Percentiles rank a stretch among this genome's conserved stretches.
These are phyloP conservation scores for Hylaeus anthracinus DNA, from an alignment of 1,140 invertebrate species.

Conservation along the genomic window DNA sequence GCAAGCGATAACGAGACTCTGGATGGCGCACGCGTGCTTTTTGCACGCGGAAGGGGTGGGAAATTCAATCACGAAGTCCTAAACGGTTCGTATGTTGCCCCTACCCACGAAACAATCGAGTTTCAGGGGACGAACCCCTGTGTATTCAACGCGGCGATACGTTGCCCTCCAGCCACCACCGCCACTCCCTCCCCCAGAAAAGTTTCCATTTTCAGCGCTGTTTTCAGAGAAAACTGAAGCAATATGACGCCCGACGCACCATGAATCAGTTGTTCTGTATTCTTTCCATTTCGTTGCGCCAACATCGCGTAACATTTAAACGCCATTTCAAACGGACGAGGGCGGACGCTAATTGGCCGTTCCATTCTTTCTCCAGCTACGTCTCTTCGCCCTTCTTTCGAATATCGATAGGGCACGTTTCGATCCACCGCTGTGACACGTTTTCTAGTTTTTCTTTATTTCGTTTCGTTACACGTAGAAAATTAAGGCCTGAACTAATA, in stretches of 20 bases:
- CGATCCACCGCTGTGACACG: too few species aligned
- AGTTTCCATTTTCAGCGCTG: conserved; percentile 37
- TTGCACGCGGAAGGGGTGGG: conserved; percentile 10
- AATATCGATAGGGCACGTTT: background rate
- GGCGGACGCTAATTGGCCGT: background rate
- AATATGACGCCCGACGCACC: background rate
- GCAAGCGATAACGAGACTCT: background rate
- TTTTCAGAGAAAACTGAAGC: conserved; percentile 25
- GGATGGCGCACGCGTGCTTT: conserved; percentile 16
- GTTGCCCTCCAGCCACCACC: background rate
- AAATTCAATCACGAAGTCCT: conserved; percentile 34
- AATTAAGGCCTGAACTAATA: too few species aligned
- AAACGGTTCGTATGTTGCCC: background rate
- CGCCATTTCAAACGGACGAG: background rate
- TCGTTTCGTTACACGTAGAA: too few species aligned
- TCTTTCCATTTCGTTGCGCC: conserved; percentile 33
- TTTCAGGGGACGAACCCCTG: background rate
- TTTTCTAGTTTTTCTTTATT: too few species aligned
- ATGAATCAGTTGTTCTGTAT: conserved; percentile 4
- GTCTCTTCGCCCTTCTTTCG: background rate
- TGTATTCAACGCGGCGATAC: conserved; percentile 36
- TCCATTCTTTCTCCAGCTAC: too few species aligned
- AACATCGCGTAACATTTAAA: too few species aligned
- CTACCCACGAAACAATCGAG: background rate
- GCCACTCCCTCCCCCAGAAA: background rate